A percentile compares a stretch with the other conserved stretches of the same genome.
phyloP scores from a whole-genome alignment of 2,797 vertebrate species.

The Danionella dracula region DNA sequence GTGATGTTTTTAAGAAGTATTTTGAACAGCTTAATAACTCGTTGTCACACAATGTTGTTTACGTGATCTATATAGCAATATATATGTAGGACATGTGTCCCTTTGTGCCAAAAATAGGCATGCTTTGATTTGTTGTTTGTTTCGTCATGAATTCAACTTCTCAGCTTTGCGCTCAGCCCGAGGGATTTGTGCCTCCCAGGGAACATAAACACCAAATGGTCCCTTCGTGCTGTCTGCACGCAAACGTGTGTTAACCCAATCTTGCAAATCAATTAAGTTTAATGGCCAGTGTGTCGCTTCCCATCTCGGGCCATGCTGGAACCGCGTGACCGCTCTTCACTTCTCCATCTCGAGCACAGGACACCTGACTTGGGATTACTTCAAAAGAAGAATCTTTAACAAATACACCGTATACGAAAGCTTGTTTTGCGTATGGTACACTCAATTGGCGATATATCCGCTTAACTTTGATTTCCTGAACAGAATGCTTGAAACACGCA shows the following conservation, averaged over 20 bases:
- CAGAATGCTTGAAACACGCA: no score
- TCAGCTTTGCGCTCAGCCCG: slow-evolving; percentile 11
- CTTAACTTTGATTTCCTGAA: no score
- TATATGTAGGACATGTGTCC: not conserved
- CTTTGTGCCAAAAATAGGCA: not conserved
- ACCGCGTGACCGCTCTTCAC: slow-evolving; percentile 42
- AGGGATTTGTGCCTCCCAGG: slow-evolving; percentile 35
- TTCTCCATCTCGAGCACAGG: not conserved
- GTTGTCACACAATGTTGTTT: not conserved
- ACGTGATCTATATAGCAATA: not conserved
- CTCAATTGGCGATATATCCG: no score
- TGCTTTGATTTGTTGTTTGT: slow-evolving; percentile 4
- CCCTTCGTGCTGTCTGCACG: slow-evolving; percentile 39
- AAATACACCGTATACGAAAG: not conserved
- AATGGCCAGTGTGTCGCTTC: slow-evolving; percentile 23
- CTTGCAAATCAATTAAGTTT: slow-evolving; percentile 37
- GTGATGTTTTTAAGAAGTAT: no score
- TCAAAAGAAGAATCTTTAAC: not conserved
- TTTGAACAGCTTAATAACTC: no score
- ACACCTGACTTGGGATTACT: not conserved
- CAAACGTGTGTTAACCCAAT: slow-evolving; percentile 20
- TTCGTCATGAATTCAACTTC: slow-evolving; percentile 17
- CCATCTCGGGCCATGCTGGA: slow-evolving; percentile 5
- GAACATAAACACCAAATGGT: slow-evolving; percentile 37
- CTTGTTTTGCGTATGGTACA: no score